These are phyloP conservation scores for Netelia melanura DNA, from an alignment of 2,888 invertebrate species.

Conservation along the genomic window DNA sequence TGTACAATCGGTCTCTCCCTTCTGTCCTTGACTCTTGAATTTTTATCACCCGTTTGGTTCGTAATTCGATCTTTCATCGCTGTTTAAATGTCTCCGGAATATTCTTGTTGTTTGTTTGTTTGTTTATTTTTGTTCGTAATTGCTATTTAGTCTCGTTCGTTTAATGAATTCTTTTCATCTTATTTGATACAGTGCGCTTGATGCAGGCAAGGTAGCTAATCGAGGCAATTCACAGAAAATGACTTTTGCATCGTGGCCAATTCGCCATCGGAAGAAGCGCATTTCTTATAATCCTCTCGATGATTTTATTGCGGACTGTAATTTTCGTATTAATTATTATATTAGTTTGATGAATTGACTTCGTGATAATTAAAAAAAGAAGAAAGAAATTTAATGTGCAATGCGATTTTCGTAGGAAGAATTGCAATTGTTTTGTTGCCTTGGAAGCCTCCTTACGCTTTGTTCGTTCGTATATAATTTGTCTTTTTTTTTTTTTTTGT, in stretches of 20 bases:
- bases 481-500: conserved; percentile 22
- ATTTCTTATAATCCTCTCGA: conserved; percentile 38
- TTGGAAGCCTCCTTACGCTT: conserved; percentile 72
- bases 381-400: conserved; percentile 43
- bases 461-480: conserved; percentile 59
- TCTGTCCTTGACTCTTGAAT: conserved; percentile 49
- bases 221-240: conserved; percentile 76
- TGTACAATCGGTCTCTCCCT: conserved; percentile 63
- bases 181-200: conserved; percentile 76
- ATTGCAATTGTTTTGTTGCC: conserved; percentile 52
- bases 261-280: conserved; percentile 64
- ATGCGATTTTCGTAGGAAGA: conserved; percentile 63
- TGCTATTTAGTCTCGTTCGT: conserved; percentile 59
- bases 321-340: conserved; percentile 33
- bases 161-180: conserved; percentile 45
- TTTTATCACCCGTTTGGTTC: conserved; percentile 36
- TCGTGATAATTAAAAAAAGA: conserved; percentile 53
- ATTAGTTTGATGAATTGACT: conserved; percentile 61
- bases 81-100: conserved; percentile 60
- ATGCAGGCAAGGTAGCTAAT: conserved; percentile 78
- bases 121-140: conserved; percentile 50
- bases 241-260: conserved; percentile 67
- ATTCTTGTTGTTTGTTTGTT: conserved; percentile 74
- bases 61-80: conserved; percentile 14
- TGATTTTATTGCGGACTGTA: conserved; percentile 8